Conservation (phyloP, 2,888 invertebrate species). For the Steromphala cineraria region DNA sequence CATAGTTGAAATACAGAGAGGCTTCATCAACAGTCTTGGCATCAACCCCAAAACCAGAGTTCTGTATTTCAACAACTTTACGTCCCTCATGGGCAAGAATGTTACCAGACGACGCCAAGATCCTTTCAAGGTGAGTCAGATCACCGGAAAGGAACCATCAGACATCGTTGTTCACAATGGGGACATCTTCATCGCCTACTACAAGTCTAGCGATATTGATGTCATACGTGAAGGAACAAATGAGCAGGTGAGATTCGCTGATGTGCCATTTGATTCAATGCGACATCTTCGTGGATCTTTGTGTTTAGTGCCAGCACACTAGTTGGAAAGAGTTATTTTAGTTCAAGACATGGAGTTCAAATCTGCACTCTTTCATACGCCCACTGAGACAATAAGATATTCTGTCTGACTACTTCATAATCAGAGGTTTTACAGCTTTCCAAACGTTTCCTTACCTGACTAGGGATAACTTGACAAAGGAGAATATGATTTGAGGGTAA, state of each 20-base stretch:
- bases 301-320: neutral
- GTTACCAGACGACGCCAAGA: neutral
- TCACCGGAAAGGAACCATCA: neutral
- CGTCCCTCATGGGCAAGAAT: neutral
- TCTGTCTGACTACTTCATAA: no score
- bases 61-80: neutral
- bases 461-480: no score
- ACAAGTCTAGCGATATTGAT: neutral
- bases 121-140: neutral
- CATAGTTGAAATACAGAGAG: neutral
- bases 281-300: neutral
- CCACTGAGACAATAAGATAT: no score
- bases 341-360: no score
- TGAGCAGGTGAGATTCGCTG: neutral
- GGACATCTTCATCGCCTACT: neutral
- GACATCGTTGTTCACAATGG: neutral
- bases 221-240: neutral
- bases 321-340: no score
- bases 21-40: neutral
- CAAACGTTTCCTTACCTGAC: no score
- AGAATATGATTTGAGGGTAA: no score
- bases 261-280: neutral
- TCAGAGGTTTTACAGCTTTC: no score
- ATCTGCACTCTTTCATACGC: no score
- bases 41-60: neutral